Percentiles rank a stretch among this genome's conserved stretches.
Conservation (phyloP, 2,888 invertebrate species). For the Pinctada fucata region DNA sequence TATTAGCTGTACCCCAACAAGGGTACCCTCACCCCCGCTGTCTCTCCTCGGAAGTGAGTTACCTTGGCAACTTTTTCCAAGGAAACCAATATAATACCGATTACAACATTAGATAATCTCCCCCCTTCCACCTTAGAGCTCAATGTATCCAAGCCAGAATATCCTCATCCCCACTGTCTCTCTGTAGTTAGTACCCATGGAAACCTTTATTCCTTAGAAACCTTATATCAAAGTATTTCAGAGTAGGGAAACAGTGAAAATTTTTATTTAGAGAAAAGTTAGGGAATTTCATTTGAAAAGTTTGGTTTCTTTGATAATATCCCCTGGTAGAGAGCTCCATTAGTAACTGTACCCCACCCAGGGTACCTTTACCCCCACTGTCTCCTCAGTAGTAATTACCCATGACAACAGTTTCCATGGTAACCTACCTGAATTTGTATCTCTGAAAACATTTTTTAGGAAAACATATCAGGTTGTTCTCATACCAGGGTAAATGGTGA, state of each 20-base stretch:
- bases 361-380: constrained; percentile 48
- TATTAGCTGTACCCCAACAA: constrained; percentile 40
- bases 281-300: neutral
- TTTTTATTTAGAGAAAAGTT: too few relatives aligned
- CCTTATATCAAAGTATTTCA: neutral
- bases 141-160: neutral
- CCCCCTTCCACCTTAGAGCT: neutral
- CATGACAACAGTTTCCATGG: too few relatives aligned
- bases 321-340: constrained; percentile 29
- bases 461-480: too few relatives aligned
- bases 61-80: too few relatives aligned
- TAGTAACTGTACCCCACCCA: constrained; percentile 40
- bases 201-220: neutral
- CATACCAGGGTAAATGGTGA: too few relatives aligned
- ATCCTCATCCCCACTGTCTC: neutral
- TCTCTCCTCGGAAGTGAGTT: constrained; percentile 51
- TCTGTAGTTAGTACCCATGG: neutral
- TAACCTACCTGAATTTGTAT: neutral
- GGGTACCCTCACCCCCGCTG: constrained; percentile 46
- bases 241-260: neutral
- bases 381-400: constrained; percentile 48
- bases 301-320: constrained; percentile 10
- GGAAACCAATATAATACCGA: neutral
- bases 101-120: too few relatives aligned
- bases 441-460: too few relatives aligned